Conservation (phyloP, 2,888 invertebrate genomes). For the Scaptomyza tumidula region DNA sequence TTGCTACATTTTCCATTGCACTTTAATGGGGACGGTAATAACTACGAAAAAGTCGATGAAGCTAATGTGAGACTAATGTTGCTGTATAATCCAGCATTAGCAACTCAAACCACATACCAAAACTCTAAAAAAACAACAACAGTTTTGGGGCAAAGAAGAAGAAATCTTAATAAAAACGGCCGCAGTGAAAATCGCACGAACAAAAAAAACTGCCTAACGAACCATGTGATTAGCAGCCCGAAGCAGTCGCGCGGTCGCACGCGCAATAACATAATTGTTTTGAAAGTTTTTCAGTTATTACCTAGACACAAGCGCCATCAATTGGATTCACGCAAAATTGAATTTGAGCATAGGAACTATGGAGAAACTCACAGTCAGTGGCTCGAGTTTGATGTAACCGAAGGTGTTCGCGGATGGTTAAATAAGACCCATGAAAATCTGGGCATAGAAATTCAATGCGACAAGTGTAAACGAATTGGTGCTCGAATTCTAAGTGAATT, state of each 20-base stretch:
- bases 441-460: constrained; percentile 86
- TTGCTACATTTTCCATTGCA: constrained; percentile 69
- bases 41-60: constrained; percentile 77
- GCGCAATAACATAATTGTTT: constrained; percentile 62
- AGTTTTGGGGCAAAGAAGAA: background rate
- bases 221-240: background rate
- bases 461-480: constrained; percentile 84
- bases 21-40: constrained; percentile 44
- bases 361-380: constrained; percentile 85
- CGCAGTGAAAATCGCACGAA: background rate
- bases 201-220: constrained; percentile 23
- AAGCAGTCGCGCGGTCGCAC: background rate
- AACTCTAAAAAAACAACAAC: background rate
- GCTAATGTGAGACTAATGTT: constrained; percentile 82
- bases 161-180: constrained; percentile 14
- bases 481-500: constrained; percentile 83
- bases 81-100: constrained; percentile 75
- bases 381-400: constrained; percentile 87
- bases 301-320: constrained; percentile 69
- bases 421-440: constrained; percentile 84
- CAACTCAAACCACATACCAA: constrained; percentile 5
- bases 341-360: constrained; percentile 71
- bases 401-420: constrained; percentile 85
- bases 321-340: constrained; percentile 82
- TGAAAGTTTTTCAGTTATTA: constrained; percentile 81